These are phyloP conservation scores for Hemithea aestivaria DNA, from an alignment of 2,888 invertebrate species.

Conservation along the genomic window DNA sequence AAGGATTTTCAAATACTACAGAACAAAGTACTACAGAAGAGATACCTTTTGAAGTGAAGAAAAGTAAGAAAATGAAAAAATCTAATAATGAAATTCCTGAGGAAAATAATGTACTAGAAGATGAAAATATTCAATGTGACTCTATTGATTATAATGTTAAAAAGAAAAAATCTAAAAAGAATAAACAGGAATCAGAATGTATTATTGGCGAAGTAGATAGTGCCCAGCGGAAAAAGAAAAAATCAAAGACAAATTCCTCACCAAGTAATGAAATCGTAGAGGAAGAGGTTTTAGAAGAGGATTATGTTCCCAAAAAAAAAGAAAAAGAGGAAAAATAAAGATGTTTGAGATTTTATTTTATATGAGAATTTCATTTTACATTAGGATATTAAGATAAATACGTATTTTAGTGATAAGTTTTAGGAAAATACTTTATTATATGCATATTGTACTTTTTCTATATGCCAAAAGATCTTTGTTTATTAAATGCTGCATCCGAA, in stretches of 20 bases:
- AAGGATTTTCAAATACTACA: slow-evolving; percentile 31
- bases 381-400: too few species aligned
- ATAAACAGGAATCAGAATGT: slow-evolving; percentile 18
- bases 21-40: slow-evolving; percentile 6
- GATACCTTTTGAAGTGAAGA: slow-evolving; percentile 26
- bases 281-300: slow-evolving; percentile 30
- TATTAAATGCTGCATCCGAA: too few species aligned
- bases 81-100: slow-evolving; percentile 17
- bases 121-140: slow-evolving; percentile 19
- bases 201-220: slow-evolving; percentile 27
- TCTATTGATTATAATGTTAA: slow-evolving; percentile 9
- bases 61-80: slow-evolving; percentile 43
- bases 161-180: slow-evolving; percentile 35
- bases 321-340: slow-evolving; percentile 56
- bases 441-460: too few species aligned
- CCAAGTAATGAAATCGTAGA: slow-evolving; percentile 13
- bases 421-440: too few species aligned
- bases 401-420: too few species aligned
- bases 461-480: too few species aligned
- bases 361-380: too few species aligned
- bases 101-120: slow-evolving; percentile 3
- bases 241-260: slow-evolving; percentile 24
- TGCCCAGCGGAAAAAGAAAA: slow-evolving; percentile 28
- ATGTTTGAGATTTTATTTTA: slow-evolving; percentile 12
- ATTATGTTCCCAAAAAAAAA: slow-evolving; percentile 54